Percentiles rank a stretch among this genome's conserved stretches.
These are phyloP conservation scores for Prunella strophiata DNA, from an alignment of 2,797 vertebrate genomes.

Conservation along the genomic window DNA sequence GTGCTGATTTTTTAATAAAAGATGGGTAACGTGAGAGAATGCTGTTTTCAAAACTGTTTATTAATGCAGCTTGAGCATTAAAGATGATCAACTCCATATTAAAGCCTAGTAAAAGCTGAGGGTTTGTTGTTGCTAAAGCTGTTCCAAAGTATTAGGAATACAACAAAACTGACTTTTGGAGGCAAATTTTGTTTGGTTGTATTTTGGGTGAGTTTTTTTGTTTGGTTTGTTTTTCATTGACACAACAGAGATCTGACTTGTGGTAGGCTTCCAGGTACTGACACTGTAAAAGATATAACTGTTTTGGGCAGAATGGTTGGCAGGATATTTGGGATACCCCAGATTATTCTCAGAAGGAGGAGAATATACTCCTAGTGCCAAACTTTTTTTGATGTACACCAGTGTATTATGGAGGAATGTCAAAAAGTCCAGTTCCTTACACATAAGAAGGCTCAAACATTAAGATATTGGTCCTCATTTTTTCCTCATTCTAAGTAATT, in stretches of 20 bases:
- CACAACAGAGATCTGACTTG: background rate
- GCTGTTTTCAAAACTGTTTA: background rate
- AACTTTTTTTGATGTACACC: background rate
- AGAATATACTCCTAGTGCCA: background rate
- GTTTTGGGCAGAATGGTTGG: background rate
- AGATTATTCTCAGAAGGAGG: background rate
- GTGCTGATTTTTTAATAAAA: background rate
- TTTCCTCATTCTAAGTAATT: background rate
- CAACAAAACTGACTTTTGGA: background rate
- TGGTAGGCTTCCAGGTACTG: background rate
- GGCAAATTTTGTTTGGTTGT: background rate
- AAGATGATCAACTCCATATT: background rate
- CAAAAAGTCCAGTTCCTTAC: background rate
- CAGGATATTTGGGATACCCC: background rate
- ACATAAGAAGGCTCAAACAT: background rate
- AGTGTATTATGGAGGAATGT: background rate
- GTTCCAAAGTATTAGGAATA: background rate
- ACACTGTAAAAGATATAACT: background rate
- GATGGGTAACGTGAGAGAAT: background rate
- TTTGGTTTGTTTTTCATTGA: background rate
- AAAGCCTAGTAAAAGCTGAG: background rate
- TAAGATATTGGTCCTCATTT: background rate
- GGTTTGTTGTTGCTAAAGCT: background rate
- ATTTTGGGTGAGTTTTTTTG: background rate
- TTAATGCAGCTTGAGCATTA: background rate